Conservation (phyloP, 2,888 invertebrate genomes). For the Thera britannica region DNA sequence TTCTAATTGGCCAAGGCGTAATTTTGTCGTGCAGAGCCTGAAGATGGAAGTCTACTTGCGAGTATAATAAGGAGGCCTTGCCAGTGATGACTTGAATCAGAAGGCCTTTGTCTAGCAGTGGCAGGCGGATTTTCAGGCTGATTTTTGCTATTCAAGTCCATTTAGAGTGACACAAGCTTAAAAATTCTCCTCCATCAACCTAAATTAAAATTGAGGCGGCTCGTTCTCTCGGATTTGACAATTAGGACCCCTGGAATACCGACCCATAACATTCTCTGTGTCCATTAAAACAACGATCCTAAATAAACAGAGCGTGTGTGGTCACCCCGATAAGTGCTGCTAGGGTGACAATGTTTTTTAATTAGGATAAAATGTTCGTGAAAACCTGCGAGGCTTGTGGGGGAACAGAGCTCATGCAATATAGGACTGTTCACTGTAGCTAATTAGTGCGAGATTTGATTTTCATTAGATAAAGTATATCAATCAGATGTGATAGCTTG, state of each 20-base stretch:
- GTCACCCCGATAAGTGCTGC: slow-evolving; percentile 76
- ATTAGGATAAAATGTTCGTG: slow-evolving; percentile 56
- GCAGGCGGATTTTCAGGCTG: too few species aligned
- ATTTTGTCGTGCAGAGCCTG: neutral
- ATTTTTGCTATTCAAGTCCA: neutral
- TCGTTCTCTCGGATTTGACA: slow-evolving; percentile 61
- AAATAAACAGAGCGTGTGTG: slow-evolving; percentile 75
- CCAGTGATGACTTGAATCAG: too few species aligned
- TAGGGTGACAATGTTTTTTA: slow-evolving; percentile 67
- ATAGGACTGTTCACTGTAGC: neutral
- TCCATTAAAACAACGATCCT: slow-evolving; percentile 80
- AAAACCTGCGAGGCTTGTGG: slow-evolving; percentile 38
- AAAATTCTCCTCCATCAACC: slow-evolving; percentile 31
- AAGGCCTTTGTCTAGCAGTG: too few species aligned
- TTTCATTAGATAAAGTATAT: too few species aligned
- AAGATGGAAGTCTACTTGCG: too few species aligned
- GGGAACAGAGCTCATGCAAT: slow-evolving; percentile 1
- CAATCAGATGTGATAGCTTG: too few species aligned
- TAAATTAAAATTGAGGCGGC: slow-evolving; percentile 46
- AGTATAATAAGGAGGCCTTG: too few species aligned
- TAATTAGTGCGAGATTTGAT: neutral
- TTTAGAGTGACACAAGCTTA: slow-evolving; percentile 10
- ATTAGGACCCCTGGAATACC: slow-evolving; percentile 63
- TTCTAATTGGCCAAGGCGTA: neutral
- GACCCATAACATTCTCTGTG: slow-evolving; percentile 65